Percentiles rank a stretch among this genome's conserved stretches.
These are phyloP conservation scores for Columbina picui DNA, from an alignment of 2,113 vertebrate species.

Conservation along the genomic window DNA sequence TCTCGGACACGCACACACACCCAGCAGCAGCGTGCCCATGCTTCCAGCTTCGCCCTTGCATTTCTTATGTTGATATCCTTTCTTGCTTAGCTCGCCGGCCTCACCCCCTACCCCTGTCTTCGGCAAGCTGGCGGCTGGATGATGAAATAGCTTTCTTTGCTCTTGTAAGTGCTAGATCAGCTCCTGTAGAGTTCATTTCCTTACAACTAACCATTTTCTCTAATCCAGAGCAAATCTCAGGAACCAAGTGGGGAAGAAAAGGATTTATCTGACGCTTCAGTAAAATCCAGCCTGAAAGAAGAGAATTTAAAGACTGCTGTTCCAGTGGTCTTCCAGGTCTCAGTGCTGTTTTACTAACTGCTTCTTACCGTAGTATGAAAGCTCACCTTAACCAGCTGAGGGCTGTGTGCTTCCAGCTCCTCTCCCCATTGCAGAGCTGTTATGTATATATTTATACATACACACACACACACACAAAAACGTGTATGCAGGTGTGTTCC, in stretches of 20 bases:
- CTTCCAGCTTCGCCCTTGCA: slow-evolving; percentile 71
- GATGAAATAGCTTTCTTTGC: slow-evolving; percentile 41
- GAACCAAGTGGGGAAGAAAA: slow-evolving; percentile 76
- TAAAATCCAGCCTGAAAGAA: slow-evolving; percentile 70
- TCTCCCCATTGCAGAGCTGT: slow-evolving; percentile 31
- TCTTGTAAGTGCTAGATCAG: not conserved
- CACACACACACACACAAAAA: not conserved
- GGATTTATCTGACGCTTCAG: slow-evolving; percentile 67
- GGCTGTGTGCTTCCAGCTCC: slow-evolving; percentile 55
- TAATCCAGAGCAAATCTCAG: slow-evolving; percentile 82
- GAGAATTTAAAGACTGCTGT: slow-evolving; percentile 70
- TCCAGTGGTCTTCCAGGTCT: slow-evolving; percentile 78
- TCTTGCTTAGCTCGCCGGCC: slow-evolving; percentile 73
- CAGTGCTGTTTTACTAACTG: slow-evolving; percentile 69
- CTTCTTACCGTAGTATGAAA: slow-evolving; percentile 40
- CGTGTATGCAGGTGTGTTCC: slow-evolving; percentile 6
- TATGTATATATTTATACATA: slow-evolving; percentile 11
- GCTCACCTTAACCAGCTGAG: slow-evolving; percentile 15
- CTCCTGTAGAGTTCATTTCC: slow-evolving; percentile 53
- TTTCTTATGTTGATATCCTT: slow-evolving; percentile 14
- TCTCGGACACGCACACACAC: not conserved
- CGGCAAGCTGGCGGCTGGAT: slow-evolving; percentile 58
- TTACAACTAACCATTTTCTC: slow-evolving; percentile 80
- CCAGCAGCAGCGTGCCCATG: slow-evolving; percentile 35
- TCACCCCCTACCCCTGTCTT: slow-evolving; percentile 43